A percentile compares a stretch with the other conserved stretches of the same genome.
phyloP scores from a whole-genome alignment of 2,797 vertebrate species.

The Diceros bicornis region DNA sequence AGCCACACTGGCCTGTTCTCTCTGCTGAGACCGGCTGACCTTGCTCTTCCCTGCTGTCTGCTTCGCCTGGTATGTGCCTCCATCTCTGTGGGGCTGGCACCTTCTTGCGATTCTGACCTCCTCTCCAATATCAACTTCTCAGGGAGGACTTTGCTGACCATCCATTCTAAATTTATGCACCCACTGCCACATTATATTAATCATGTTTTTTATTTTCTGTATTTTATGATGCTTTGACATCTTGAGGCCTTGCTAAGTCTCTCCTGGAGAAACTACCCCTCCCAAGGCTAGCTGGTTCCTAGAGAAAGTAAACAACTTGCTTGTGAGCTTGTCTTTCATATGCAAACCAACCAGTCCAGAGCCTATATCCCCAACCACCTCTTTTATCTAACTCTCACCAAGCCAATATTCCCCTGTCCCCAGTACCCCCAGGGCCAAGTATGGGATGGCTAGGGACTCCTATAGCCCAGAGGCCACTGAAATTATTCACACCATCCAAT shows the following conservation, averaged over 20 bases:
- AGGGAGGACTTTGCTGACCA: not conserved
- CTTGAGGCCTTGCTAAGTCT: not conserved
- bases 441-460: not conserved
- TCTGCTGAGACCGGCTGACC: not conserved
- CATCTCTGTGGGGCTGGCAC: not conserved
- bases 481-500: not conserved
- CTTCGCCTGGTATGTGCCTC: accelerated
- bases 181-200: not conserved
- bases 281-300: not conserved
- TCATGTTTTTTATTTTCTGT: not conserved
- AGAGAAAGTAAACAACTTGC: not conserved
- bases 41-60: not conserved
- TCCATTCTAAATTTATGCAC: not conserved
- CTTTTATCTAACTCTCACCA: not conserved
- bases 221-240: not conserved
- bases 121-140: not conserved
- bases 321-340: not conserved
- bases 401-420: not conserved
- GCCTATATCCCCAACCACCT: not conserved
- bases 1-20: not conserved
- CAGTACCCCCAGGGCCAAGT: not conserved
- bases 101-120: not conserved
- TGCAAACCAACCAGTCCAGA: not conserved
- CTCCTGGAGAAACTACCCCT: not conserved
- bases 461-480: not conserved